phyloP scores from a whole-genome alignment of 2,797 vertebrate genomes.

The Hydrolagus colliei region DNA sequence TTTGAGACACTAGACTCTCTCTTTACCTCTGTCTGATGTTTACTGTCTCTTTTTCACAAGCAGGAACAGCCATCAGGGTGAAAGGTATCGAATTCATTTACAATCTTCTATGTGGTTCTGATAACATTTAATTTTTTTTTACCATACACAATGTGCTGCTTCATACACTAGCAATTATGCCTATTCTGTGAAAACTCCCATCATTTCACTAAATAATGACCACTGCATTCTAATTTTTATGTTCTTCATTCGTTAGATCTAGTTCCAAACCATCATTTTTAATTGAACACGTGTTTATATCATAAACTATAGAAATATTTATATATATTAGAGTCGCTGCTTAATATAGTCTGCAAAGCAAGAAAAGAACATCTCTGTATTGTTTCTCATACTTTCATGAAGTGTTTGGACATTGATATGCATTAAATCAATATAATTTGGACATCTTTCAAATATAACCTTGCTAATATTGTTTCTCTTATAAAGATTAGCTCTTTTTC shows the following conservation, averaged over 20 bases:
- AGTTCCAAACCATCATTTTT: not conserved
- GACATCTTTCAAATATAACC: no score
- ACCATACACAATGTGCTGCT: constrained; percentile 53
- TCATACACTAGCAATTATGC: constrained; percentile 60
- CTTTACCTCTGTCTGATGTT: constrained; percentile 61
- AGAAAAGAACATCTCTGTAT: not conserved
- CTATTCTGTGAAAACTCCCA: constrained; percentile 3
- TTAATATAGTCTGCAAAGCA: not conserved
- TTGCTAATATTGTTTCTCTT: no score
- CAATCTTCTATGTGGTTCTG: constrained; percentile 62
- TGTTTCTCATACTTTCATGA: not conserved
- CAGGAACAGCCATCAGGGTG: constrained; percentile 97
- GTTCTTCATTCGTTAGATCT: not conserved
- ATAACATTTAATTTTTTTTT: constrained; percentile 48
- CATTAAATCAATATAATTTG: no score
- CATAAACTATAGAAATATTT: not conserved
- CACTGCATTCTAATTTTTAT: not conserved
- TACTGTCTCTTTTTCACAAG: constrained; percentile 81
- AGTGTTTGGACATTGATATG: not conserved
- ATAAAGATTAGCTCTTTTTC: no score
- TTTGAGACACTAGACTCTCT: constrained; percentile 40
- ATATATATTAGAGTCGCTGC: not conserved
- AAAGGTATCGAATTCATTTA: constrained; percentile 87
- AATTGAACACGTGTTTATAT: not conserved
- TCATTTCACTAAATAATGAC: not conserved